Percentiles rank a stretch among this genome's conserved stretches.
Evolutionary conservation across 2,797 vertebrate genomes (phyloP).

Genomic region (Poecilia velifera): DNA sequence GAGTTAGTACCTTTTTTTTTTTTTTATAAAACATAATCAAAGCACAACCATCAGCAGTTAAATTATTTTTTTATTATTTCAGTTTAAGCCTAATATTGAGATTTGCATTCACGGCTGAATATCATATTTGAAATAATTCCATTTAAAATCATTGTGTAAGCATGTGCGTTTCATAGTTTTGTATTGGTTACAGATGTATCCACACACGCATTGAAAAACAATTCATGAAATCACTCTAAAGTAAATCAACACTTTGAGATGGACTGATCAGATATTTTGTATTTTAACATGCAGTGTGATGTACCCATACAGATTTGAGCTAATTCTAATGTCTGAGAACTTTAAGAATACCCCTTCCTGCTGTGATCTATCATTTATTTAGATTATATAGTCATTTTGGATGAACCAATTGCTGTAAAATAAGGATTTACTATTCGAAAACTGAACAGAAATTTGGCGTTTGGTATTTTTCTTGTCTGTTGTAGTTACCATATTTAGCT

Average conservation of each 20-base stretch:
- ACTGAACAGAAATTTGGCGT: not conserved
- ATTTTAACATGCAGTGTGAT: no score
- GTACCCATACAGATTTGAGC: not conserved
- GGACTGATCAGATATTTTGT: no score
- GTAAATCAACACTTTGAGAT: not conserved
- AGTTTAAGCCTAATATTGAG: constrained; percentile 15
- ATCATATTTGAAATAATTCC: constrained; percentile 13
- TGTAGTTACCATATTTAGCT: not conserved
- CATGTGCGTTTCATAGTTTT: not conserved
- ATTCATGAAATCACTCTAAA: not conserved
- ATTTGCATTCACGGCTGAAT: constrained; percentile 22
- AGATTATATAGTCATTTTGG: not conserved
- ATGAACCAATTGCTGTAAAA: not conserved
- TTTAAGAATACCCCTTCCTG: not conserved
- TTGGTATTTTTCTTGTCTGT: not conserved
- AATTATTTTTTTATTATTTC: not conserved
- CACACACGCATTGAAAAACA: not conserved
- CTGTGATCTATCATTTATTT: not conserved
- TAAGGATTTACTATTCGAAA: not conserved
- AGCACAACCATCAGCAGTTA: no score
- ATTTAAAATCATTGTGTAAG: constrained; percentile 1
- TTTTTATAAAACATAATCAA: not conserved
- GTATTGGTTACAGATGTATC: not conserved
- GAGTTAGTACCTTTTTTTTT: constrained; percentile 14
- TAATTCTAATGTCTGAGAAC: not conserved